Conservation (phyloP, 2,797 vertebrate genomes). For the Myiotriccus ornatus region DNA sequence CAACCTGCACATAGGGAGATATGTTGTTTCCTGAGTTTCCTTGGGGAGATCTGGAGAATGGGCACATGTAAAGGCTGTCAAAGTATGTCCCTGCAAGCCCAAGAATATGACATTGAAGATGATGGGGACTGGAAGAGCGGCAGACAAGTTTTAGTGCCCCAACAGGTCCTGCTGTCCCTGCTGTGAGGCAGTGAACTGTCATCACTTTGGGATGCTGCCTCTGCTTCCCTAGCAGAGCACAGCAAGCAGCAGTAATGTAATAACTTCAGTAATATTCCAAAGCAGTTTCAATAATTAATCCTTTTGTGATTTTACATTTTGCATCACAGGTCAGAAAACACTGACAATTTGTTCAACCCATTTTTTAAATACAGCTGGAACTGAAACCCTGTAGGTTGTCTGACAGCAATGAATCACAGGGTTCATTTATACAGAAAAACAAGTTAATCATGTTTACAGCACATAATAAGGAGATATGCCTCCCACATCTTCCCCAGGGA, state of each 20-base stretch:
- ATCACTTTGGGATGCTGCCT: background rate
- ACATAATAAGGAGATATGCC: background rate
- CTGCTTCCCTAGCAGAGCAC: background rate
- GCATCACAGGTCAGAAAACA: background rate
- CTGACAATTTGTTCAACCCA: background rate
- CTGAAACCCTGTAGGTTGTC: background rate
- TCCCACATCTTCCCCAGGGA: background rate
- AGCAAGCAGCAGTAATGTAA: background rate
- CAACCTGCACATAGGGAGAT: background rate
- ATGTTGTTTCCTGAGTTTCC: background rate
- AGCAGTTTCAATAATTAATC: background rate
- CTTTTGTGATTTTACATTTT: background rate
- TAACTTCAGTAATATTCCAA: background rate
- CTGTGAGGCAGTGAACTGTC: background rate
- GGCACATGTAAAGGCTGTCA: background rate
- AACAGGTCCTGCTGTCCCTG: background rate
- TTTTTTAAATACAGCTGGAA: background rate
- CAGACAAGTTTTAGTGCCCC: background rate
- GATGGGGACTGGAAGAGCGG: background rate
- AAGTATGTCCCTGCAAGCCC: background rate
- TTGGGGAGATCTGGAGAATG: background rate
- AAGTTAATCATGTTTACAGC: background rate
- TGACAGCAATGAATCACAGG: background rate
- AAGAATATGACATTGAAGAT: background rate
- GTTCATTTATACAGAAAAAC: background rate